Percentiles rank a stretch among this genome's conserved stretches.
Evolutionary conservation across 92 coral and sea anemone genomes (phyloP).

Genomic region (Palythoa grandiflora): DNA sequence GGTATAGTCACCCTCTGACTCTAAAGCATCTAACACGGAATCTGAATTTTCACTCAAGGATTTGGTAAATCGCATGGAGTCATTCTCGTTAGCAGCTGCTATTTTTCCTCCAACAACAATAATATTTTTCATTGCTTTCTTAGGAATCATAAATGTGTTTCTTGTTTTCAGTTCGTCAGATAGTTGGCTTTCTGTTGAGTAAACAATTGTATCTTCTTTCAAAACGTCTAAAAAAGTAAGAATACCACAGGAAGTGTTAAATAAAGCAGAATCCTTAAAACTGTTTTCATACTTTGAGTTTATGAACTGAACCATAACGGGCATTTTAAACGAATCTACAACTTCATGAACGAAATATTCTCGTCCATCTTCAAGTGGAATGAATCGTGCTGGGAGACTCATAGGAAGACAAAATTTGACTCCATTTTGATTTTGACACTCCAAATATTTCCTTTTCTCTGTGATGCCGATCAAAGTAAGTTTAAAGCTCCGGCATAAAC

Average conservation of each 20-base stretch:
- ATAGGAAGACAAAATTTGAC: constrained; percentile 5
- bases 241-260: background rate
- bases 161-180: background rate
- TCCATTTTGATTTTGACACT: constrained; percentile 7
- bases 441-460: background rate
- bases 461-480: constrained; percentile 2
- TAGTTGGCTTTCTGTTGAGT: background rate
- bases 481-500: background rate
- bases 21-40: background rate
- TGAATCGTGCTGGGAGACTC: background rate
- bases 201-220: constrained; percentile 14
- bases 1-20: constrained; percentile 4
- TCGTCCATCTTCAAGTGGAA: background rate
- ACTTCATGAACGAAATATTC: constrained; percentile 9
- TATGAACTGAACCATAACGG: background rate
- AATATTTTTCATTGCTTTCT: background rate
- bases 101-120: background rate
- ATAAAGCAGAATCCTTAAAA: background rate
- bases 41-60: background rate
- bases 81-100: background rate
- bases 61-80: background rate
- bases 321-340: background rate
- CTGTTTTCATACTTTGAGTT: background rate
- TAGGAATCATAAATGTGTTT: background rate
- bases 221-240: background rate